phyloP scores from a whole-genome alignment of 2,113 vertebrate genomes.

The Meleagris gallopavo region DNA sequence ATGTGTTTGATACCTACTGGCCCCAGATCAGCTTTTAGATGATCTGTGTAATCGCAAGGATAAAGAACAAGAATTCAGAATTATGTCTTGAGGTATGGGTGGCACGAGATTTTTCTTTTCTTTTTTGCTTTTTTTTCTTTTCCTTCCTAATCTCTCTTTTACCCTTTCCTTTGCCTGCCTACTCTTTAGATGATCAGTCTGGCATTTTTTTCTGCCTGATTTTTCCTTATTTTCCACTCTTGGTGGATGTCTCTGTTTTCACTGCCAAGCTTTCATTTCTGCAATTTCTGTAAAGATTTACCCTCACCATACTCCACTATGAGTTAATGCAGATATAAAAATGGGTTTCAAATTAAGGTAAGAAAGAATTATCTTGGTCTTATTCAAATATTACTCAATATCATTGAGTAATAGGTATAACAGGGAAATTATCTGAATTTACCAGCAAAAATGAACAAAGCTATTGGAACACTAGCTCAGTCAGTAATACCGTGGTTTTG shows the following conservation, averaged over 20 bases:
- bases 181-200: neutral
- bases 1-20: neutral
- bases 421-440: neutral
- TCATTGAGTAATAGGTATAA: neutral
- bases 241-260: neutral
- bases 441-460: neutral
- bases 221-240: neutral
- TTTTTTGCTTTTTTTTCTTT: no score
- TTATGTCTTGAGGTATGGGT: neutral
- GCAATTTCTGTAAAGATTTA: neutral
- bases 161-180: neutral
- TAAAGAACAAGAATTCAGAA: neutral
- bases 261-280: neutral
- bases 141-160: neutral
- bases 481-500: neutral
- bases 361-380: neutral
- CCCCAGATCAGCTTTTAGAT: neutral
- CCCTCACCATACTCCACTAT: neutral
- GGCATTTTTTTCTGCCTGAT: neutral
- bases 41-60: neutral
- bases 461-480: neutral
- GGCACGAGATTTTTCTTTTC: no score
- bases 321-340: neutral
- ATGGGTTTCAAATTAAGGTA: neutral
- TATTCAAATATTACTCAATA: neutral